Percentiles rank a stretch among this genome's conserved stretches.
Conservation (phyloP, 1,140 invertebrate species). For the Pseudomyrmex gracilis region DNA sequence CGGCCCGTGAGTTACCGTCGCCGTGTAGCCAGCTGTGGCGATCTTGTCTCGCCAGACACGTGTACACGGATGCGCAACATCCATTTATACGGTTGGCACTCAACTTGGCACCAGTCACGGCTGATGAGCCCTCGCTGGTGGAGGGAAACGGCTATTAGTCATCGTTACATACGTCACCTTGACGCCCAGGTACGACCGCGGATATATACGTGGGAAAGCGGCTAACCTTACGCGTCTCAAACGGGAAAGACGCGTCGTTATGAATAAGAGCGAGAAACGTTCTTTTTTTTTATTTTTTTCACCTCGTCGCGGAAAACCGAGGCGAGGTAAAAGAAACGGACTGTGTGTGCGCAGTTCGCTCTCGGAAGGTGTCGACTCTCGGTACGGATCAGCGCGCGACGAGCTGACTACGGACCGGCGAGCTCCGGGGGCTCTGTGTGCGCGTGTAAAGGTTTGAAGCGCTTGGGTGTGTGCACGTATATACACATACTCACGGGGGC, state of each 20-base stretch:
- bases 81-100: conserved; percentile 74
- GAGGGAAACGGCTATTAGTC: conserved; percentile 73
- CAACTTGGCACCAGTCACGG: conserved; percentile 69
- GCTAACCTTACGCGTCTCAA: conserved; percentile 52
- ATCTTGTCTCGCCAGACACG: conserved; percentile 68
- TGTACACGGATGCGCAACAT: conserved; percentile 62
- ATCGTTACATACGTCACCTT: conserved; percentile 71
- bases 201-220: conserved; percentile 56
- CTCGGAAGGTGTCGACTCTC: conserved; percentile 22
- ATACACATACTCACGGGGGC: conserved; percentile 74
- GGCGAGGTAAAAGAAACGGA: neutral
- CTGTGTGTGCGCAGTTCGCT: neutral
- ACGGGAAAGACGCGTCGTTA: conserved; percentile 74
- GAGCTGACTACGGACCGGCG: conserved; percentile 23
- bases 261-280: conserved; percentile 62
- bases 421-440: conserved; percentile 51
- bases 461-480: conserved; percentile 66
- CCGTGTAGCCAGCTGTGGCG: conserved; percentile 54
- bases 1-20: conserved; percentile 41
- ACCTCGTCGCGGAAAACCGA: neutral
- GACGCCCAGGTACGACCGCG: conserved; percentile 24
- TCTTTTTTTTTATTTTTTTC: neutral
- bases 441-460: conserved; percentile 72
- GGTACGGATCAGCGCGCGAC: conserved; percentile 46
- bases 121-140: conserved; percentile 71